These are phyloP conservation scores for Parnassius mnemosyne DNA, from an alignment of 2,888 invertebrate genomes.

Conservation along the genomic window DNA sequence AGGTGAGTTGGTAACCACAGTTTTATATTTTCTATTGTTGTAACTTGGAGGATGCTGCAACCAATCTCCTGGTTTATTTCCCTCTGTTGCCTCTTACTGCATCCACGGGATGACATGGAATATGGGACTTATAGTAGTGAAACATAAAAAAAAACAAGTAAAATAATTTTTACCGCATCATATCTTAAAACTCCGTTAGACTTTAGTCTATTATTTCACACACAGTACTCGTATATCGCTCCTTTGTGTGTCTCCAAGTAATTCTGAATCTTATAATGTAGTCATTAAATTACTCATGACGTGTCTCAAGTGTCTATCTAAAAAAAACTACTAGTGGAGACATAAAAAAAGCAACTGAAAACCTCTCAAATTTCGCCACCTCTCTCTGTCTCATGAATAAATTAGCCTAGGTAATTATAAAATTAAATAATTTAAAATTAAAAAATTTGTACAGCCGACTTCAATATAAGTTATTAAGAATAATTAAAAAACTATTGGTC, in stretches of 20 bases:
- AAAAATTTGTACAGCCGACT: too few relatives aligned
- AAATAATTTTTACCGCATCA: conserved; percentile 2
- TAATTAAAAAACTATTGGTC: too few relatives aligned
- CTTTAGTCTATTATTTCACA: not conserved
- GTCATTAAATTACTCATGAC: conserved; percentile 5
- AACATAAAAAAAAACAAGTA: conserved; percentile 3
- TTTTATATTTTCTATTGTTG: too few relatives aligned
- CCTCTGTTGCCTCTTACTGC: too few relatives aligned
- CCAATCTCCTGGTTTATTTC: too few relatives aligned
- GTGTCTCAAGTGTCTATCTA: conserved; percentile 11
- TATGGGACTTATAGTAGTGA: not conserved
- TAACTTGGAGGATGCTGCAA: too few relatives aligned
- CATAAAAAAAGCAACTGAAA: conserved; percentile 11
- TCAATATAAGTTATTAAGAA: too few relatives aligned
- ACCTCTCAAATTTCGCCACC: conserved; percentile 12
- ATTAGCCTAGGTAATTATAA: too few relatives aligned
- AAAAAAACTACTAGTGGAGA: conserved; percentile 14
- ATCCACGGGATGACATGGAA: too few relatives aligned
- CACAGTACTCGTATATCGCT: not conserved
- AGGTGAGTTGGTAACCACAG: too few relatives aligned
- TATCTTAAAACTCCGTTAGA: conserved; percentile 1
- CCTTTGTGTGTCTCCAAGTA: conserved; percentile 10
- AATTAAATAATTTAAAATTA: too few relatives aligned
- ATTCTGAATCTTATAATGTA: conserved; percentile 2
- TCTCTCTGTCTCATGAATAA: not conserved